phyloP scores from a whole-genome alignment of 2,113 vertebrate species.

The Crotalus tigris region DNA sequence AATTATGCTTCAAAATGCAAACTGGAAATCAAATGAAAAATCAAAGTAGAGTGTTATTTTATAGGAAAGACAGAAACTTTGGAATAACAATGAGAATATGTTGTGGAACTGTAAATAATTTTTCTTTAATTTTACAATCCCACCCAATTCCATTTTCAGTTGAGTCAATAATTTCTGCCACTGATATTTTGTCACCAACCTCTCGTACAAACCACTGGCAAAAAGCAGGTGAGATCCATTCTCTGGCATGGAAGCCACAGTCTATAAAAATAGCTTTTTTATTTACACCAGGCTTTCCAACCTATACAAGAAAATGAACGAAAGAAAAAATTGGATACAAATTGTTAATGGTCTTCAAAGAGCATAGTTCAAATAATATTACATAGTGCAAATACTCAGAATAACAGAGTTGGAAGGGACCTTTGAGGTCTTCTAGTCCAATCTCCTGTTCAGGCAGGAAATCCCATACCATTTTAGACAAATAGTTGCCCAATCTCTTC shows the following conservation, averaged over 20 bases:
- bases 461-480: neutral
- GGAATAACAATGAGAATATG: neutral
- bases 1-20: neutral
- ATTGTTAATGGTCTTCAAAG: neutral
- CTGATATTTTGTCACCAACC: constrained; percentile 65
- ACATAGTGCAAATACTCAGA: neutral
- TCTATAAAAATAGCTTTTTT: constrained; percentile 89
- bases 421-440: neutral
- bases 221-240: constrained; percentile 90
- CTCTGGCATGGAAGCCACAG: constrained; percentile 89
- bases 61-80: neutral
- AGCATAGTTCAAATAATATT: neutral
- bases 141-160: neutral
- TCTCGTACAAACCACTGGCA: constrained; percentile 96
- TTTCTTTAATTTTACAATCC: neutral
- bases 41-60: neutral
- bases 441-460: neutral
- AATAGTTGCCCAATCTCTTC: neutral
- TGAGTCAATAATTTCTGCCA: neutral
- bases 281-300: constrained; percentile 74
- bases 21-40: neutral
- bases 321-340: neutral
- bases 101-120: neutral
- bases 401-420: neutral
- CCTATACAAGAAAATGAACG: constrained; percentile 60